Percentiles rank a stretch among this genome's conserved stretches.
Conservation (phyloP, 2,888 invertebrate genomes). For the Carterocephalus palaemon region DNA sequence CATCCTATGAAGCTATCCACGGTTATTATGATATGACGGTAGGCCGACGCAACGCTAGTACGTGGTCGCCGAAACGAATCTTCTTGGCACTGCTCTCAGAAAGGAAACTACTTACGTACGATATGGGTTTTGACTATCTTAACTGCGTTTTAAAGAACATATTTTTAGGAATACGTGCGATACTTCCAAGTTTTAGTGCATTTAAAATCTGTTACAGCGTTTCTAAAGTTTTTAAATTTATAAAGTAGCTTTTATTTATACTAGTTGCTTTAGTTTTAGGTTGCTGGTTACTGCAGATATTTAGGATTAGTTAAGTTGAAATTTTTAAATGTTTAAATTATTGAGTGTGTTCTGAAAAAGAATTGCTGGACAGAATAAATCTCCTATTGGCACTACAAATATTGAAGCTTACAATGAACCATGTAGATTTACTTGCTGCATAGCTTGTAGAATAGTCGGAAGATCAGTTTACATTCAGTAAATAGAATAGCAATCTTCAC, state of each 20-base stretch:
- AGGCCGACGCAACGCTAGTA: slow-evolving; percentile 48
- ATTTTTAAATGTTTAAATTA: slow-evolving; percentile 12
- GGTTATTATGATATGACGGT: slow-evolving; percentile 63
- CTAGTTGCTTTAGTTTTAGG: slow-evolving; percentile 24
- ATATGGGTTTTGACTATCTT: slow-evolving; percentile 24
- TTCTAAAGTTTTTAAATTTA: slow-evolving; percentile 24
- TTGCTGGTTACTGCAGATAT: slow-evolving; percentile 16
- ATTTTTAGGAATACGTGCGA: slow-evolving; percentile 25
- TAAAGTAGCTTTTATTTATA: slow-evolving; percentile 25
- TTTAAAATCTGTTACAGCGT: slow-evolving; percentile 25
- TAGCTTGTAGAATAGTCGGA: slow-evolving; percentile 20
- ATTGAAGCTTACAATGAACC: slow-evolving; percentile 11
- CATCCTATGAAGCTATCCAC: slow-evolving; percentile 72
- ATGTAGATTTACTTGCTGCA: neutral
- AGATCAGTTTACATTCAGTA: slow-evolving; percentile 42
- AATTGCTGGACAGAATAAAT: no score
- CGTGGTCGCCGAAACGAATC: slow-evolving; percentile 27
- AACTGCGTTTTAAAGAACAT: slow-evolving; percentile 24
- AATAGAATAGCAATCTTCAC: slow-evolving; percentile 55
- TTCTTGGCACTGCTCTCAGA: slow-evolving; percentile 21
- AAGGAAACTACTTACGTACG: slow-evolving; percentile 25
- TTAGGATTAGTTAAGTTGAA: slow-evolving; percentile 20
- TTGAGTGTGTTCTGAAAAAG: no score
- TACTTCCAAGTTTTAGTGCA: slow-evolving; percentile 24
- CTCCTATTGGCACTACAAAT: no score